A percentile compares a stretch with the other conserved stretches of the same genome.
Conservation (phyloP, 2,113 vertebrate species). For the Lampris incognitus region DNA sequence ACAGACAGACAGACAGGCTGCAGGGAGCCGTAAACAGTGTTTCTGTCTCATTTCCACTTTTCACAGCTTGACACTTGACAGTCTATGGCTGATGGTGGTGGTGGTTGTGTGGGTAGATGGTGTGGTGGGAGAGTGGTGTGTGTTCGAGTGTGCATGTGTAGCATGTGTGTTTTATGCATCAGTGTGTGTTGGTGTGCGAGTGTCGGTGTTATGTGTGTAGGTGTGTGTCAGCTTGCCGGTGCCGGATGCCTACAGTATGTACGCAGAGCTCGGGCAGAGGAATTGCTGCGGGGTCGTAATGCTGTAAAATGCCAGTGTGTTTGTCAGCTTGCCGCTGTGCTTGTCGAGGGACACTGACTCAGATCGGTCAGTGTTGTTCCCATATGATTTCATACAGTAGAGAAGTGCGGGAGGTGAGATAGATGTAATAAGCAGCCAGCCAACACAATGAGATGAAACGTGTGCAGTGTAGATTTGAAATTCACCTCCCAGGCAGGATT, state of each 20-base stretch:
- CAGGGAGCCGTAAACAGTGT: slow-evolving; percentile 48
- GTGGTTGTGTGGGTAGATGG: slow-evolving; percentile 36
- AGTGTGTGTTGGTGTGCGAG: slow-evolving; percentile 51
- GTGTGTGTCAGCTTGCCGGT: slow-evolving; percentile 70
- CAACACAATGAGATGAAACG: slow-evolving; percentile 58
- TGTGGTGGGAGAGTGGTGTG: slow-evolving; percentile 30
- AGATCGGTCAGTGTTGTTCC: slow-evolving; percentile 59
- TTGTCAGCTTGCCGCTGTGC: slow-evolving; percentile 60
- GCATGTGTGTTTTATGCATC: neutral
- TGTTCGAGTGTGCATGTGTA: slow-evolving; percentile 39
- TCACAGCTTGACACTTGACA: slow-evolving; percentile 58
- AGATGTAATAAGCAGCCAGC: slow-evolving; percentile 61
- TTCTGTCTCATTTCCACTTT: slow-evolving; percentile 49
- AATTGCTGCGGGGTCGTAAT: slow-evolving; percentile 56
- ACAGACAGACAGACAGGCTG: slow-evolving; percentile 40
- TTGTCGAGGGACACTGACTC: slow-evolving; percentile 69
- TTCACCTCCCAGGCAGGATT: slow-evolving; percentile 70
- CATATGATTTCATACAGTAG: slow-evolving; percentile 37
- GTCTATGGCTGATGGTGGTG: slow-evolving; percentile 32
- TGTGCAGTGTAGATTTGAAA: slow-evolving; percentile 56
- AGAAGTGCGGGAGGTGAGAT: slow-evolving; percentile 64
- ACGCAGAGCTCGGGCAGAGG: slow-evolving; percentile 52
- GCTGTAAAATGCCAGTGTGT: slow-evolving; percentile 61
- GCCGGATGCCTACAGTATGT: slow-evolving; percentile 58
- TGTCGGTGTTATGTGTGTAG: slow-evolving; percentile 38